Conservation (phyloP, 1,140 invertebrate genomes). For the Lordiphosa stackelbergi region DNA sequence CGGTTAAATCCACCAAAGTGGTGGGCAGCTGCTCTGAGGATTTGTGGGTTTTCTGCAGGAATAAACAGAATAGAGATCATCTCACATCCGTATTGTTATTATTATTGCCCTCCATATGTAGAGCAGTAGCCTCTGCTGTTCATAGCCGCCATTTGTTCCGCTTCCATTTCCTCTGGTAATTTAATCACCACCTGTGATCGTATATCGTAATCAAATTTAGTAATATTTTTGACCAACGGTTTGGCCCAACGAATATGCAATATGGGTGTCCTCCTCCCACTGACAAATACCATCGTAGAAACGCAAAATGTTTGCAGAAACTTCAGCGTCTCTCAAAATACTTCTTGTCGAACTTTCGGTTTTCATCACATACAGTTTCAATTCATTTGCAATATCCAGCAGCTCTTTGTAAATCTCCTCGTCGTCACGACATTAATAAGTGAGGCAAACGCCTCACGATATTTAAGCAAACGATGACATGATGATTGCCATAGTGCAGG, state of each 20-base stretch:
- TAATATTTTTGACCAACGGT: slow-evolving; percentile 94
- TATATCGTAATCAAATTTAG: slow-evolving; percentile 94
- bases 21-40: slow-evolving; percentile 77
- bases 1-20: slow-evolving; percentile 86
- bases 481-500: slow-evolving; percentile 91
- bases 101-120: slow-evolving; percentile 70
- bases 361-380: slow-evolving; percentile 96
- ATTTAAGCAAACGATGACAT: slow-evolving; percentile 92
- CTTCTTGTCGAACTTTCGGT: slow-evolving; percentile 87
- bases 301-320: slow-evolving; percentile 91
- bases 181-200: slow-evolving; percentile 88
- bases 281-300: slow-evolving; percentile 98
- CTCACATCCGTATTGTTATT: slow-evolving; percentile 60
- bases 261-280: slow-evolving; percentile 98
- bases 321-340: slow-evolving; percentile 91
- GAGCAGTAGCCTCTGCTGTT: slow-evolving; percentile 56
- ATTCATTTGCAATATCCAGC: slow-evolving; percentile 95
- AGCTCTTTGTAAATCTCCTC: slow-evolving; percentile 99
- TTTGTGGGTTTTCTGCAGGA: slow-evolving; percentile 39
- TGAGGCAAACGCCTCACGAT: slow-evolving; percentile 95
- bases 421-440: slow-evolving; percentile 94
- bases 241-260: slow-evolving; percentile 98
- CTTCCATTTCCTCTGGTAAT: slow-evolving; percentile 81
- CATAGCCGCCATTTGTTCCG: slow-evolving; percentile 67
- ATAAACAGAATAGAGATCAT: slow-evolving; percentile 27